Evolutionary conservation across 2,113 vertebrate genomes (phyloP), one percentile per base, ranked within the genome.

Genomic region (Otus sunia): DNA sequence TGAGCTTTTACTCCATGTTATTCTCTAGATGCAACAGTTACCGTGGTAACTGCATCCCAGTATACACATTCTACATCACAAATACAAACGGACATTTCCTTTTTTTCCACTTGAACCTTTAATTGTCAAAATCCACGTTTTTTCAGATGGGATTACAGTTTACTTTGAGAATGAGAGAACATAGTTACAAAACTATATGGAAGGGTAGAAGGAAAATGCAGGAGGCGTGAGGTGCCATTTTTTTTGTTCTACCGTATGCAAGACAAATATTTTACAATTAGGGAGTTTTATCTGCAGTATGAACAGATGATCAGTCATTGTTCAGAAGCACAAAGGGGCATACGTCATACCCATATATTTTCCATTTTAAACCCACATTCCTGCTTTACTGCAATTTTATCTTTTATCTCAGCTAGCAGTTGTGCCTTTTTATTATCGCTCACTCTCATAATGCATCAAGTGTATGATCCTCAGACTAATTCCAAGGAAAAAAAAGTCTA

Each of bases 11-110:
- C 66, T 95, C 79, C 79, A 62, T 64, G 79, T 89, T 96, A 82
- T 82, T 94, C 95, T 97, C 94, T 91, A 75, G 91, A 92, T 95
- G 92, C 89, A 95, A 94, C 74, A 95, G 97, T 97, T 95, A 86
- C 96, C 95, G 89, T 97, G 94, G 97, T 84, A 97, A 97, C 97
- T 63, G 92, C 91, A 96, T 92, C 94, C 90, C 86, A 92, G 87
- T 66, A 86, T 91, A 97, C 89, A 96, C 91, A 85, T 53, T 89
- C 92, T 94, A 94, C 90, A 97, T 73, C 91, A 92, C 86, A 91
- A 94, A 92, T 75, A 95, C 74, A 96, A 91, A 96, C 1, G 43
- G 89, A 90, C 75, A 66, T 81, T 88, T 89, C 56, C 43, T 58
- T 69, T 62, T 52, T 21, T 73, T 17, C 74, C 52, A 53, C 55